These are phyloP conservation scores for Zaprionus lineosus DNA, from an alignment of 2,888 invertebrate species.

Conservation along the genomic window DNA sequence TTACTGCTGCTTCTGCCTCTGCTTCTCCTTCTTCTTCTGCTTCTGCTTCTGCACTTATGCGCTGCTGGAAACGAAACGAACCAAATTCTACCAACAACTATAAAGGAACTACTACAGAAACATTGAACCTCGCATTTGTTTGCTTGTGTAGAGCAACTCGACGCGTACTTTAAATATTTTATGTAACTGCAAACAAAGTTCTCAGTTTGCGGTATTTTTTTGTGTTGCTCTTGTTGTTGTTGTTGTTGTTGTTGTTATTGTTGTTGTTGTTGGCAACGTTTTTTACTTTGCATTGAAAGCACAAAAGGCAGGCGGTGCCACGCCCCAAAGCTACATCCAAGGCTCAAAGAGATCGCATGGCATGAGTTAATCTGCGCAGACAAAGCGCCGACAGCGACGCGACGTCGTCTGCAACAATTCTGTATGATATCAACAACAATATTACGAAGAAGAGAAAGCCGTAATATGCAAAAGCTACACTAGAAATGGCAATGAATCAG, in stretches of 20 bases:
- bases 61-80: slow-evolving; percentile 54
- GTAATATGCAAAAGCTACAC: slow-evolving; percentile 61
- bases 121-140: slow-evolving; percentile 3
- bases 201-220: slow-evolving; percentile 36
- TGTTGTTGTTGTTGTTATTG: slow-evolving; percentile 14
- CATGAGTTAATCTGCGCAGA: slow-evolving; percentile 69
- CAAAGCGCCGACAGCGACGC: slow-evolving; percentile 65
- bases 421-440: slow-evolving; percentile 53
- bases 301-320: slow-evolving; percentile 53
- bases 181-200: slow-evolving; percentile 59
- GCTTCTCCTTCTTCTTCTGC: slow-evolving; percentile 20
- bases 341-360: slow-evolving; percentile 60
- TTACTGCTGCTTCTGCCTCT: slow-evolving; percentile 30
- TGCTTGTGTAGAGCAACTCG: slow-evolving; percentile 28
- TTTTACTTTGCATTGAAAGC: slow-evolving; percentile 38
- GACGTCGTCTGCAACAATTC: slow-evolving; percentile 58
- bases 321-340: slow-evolving; percentile 29
- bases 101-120: slow-evolving; percentile 36
- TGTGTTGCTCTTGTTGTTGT: slow-evolving; percentile 11
- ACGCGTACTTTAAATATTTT: slow-evolving; percentile 67
- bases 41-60: slow-evolving; percentile 34
- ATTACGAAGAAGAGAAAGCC: slow-evolving; percentile 33
- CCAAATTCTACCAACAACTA: slow-evolving; percentile 33
- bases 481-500: slow-evolving; percentile 72
- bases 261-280: slow-evolving; percentile 43